Base-by-base conservation (phyloP, 2,888 invertebrate genomes). In the Phragmatobia fuliginosa region DNA sequence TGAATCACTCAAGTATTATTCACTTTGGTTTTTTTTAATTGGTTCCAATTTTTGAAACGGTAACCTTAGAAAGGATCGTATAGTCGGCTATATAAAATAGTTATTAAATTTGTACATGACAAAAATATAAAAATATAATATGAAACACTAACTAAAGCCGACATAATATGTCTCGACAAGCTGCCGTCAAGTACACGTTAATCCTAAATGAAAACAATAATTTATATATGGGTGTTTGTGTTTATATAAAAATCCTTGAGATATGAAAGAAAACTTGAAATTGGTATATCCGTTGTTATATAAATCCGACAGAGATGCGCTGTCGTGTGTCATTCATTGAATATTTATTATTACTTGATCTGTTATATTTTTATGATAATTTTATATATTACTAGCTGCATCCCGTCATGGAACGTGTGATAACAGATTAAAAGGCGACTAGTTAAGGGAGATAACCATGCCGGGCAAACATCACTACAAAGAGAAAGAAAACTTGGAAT, bases 81-180 rank as follows among this genome's bases (percentile, higher is more conserved):
- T 21, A 21, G n/a, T 45, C 8, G 45, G 45, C 8, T 49, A 10
- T 49, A 2, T n/a, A 49, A 45, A 49, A 45, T 45, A 45, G 8
- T 21, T 45, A 21, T 18, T 18, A 18, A 41, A 18, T 0, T 18
- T 21, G 6, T n/a, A n/a, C n/a, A n/a, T n/a, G n/a, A n/a, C n/a
- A n/a, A n/a, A n/a, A n/a, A n/a, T n/a, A n/a, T n/a, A n/a, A n/a
- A n/a, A n/a, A n/a, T n/a, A n/a, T n/a, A n/a, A n/a, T n/a, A n/a
- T 49, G 21, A 62, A 31, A 8, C 67, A 56, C 25, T 62, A 38
- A n/a, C 38, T 38, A 52, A 67, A 14, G 31, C 31, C 62, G 52
- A 67, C 62, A 61, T 56, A n/a, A n/a, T n/a, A 67, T 61, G 38
- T 11, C 52, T 62, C 67, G 36, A 21, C 25, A 6, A 21, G 28